Evolutionary conservation across 1,140 invertebrate species (phyloP).

Genomic region (Lasioglossum albipes): DNA sequence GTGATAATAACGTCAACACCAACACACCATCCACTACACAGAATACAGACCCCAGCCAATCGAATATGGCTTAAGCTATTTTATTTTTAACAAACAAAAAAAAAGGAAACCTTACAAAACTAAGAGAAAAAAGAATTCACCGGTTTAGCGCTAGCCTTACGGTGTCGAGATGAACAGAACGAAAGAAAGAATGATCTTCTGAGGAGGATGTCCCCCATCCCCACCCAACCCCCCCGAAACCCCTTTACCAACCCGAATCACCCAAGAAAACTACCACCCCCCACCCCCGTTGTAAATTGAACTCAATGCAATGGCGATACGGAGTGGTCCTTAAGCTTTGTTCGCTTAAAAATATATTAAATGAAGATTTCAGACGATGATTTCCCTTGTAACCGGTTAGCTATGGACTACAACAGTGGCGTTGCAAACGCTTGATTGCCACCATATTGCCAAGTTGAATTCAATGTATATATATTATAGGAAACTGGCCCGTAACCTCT

Average conservation of each 20-base stretch:
- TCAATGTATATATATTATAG: slow-evolving; percentile 67
- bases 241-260: not conserved
- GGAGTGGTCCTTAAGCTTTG: slow-evolving; percentile 47
- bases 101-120: slow-evolving; percentile 8
- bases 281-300: slow-evolving; percentile 49
- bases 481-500: slow-evolving; percentile 52
- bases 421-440: slow-evolving; percentile 42
- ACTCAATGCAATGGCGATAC: slow-evolving; percentile 51
- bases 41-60: slow-evolving; percentile 76
- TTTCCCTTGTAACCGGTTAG: slow-evolving; percentile 9
- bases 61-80: slow-evolving; percentile 76
- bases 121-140: slow-evolving; percentile 17
- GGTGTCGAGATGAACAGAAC: slow-evolving; percentile 1
- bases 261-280: too few relatives aligned
- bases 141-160: slow-evolving; percentile 12
- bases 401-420: slow-evolving; percentile 2
- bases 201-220: slow-evolving; percentile 47
- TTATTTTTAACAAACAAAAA: slow-evolving; percentile 24
- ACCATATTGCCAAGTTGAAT: slow-evolving; percentile 59
- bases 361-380: not conserved
- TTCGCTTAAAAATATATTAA: slow-evolving; percentile 31
- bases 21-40: slow-evolving; percentile 73
- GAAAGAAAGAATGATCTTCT: slow-evolving; percentile 26
- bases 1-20: slow-evolving; percentile 73
- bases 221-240: too few relatives aligned